Base-by-base conservation (phyloP, 2,797 vertebrate species). In the Myoxocephalus aenaeus region DNA sequence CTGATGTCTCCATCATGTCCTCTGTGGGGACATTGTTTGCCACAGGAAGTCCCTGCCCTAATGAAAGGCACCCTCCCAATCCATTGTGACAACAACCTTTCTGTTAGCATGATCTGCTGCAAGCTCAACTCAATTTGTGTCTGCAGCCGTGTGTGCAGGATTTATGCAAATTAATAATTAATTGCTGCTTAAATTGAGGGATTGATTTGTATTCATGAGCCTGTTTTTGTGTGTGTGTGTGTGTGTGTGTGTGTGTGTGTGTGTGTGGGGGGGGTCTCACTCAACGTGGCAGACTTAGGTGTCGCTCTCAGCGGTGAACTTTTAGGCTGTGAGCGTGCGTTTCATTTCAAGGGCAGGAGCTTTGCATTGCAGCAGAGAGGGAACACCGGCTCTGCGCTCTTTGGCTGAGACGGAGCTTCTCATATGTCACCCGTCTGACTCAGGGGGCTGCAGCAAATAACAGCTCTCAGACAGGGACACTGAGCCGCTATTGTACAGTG, bases 151-250 rank as follows among this genome's bases (percentile, higher is more conserved):
- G 25, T 5, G 58, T 50, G 27, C 79, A 83, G 66, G 75, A 80
- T 79, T 79, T 74, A 84, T 87, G 54, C 80, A 74, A 83, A 89
- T 93, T 58, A 93, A 90, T 90, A 85, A 90, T 90, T 82, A 88
- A 93, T 63, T 64, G 46, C 42, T n/a, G 64, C 82, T 87, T 85
- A 91, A 90, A 86, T 86, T 85, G 87, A 87, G 79, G 67, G 27
- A 46, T 50, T 81, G 50, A 89, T 91, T 70, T 86, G 75, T 73
- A 91, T 93, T 90, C 78, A 87, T 87, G 87, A 87, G 87, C 59
- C 36, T 32, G 65, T 61, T 36, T 58, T 0, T 42, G 34, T 34
- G 34, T 34, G 34, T 34, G 32, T 32, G 32, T 32, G 32, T 44
- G 73, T 81, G 56, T 32, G 32, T 27, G 25, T 27, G 25, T 57